phyloP scores from a whole-genome alignment of 2,888 invertebrate genomes.

The Callimorpha dominula region DNA sequence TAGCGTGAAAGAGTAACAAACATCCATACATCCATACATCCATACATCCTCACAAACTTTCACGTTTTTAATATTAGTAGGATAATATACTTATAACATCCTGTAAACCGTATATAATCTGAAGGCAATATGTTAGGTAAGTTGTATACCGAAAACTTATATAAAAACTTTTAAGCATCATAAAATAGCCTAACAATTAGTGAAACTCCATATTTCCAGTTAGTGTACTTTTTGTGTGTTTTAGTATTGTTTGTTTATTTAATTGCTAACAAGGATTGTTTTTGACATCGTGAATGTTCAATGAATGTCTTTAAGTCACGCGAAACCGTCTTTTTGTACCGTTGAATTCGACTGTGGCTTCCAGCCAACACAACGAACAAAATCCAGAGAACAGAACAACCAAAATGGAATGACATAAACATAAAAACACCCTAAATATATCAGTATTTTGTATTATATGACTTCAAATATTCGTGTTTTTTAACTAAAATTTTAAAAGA shows the following conservation, averaged over 20 bases:
- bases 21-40: too few species aligned
- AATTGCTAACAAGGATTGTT: conserved; percentile 33
- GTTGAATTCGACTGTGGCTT: conserved; percentile 30
- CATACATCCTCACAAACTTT: too few species aligned
- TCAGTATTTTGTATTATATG: conserved; percentile 34
- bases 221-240: conserved; percentile 10
- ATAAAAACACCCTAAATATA: conserved; percentile 32
- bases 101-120: not conserved
- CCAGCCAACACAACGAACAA: conserved; percentile 27
- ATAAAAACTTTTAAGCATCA: not conserved
- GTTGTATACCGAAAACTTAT: not conserved
- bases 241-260: conserved; percentile 28
- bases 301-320: conserved; percentile 48
- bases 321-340: conserved; percentile 39
- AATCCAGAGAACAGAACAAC: conserved; percentile 28
- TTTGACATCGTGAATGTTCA: conserved; percentile 27
- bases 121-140: not conserved
- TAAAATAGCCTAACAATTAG: not conserved
- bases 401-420: conserved; percentile 36
- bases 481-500: conserved; percentile 17
- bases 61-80: too few species aligned
- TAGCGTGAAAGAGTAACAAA: too few species aligned
- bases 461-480: conserved; percentile 8
- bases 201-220: not conserved
- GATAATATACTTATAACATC: too few species aligned